Conservation (phyloP, 1,140 invertebrate genomes). For the Ceratoteleas bidentatus region DNA sequence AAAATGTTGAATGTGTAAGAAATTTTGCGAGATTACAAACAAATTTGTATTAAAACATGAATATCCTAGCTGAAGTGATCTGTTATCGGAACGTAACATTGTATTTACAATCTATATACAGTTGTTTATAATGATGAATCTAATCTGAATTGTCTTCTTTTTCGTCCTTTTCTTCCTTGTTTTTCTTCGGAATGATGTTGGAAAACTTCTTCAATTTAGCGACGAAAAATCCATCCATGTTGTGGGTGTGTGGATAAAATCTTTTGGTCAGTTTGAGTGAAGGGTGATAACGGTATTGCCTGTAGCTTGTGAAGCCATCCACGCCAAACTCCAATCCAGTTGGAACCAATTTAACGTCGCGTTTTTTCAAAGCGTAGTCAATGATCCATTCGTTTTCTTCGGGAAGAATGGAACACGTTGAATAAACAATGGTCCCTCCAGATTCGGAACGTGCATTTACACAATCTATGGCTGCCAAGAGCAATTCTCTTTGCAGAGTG, state of each 20-base stretch:
- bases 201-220: constrained; percentile 99
- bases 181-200: constrained; percentile 86
- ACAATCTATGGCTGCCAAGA: constrained; percentile 98
- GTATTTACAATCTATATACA: constrained; percentile 55
- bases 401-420: constrained; percentile 98
- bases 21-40: constrained; percentile 4
- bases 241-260: constrained; percentile 98
- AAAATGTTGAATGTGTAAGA: no score
- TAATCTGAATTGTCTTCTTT: constrained; percentile 43
- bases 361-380: constrained; percentile 96
- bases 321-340: constrained; percentile 97
- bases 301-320: constrained; percentile 95
- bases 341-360: constrained; percentile 96
- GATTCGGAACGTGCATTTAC: constrained; percentile 94
- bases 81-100: constrained; percentile 21
- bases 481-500: constrained; percentile 95
- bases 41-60: background rate
- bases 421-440: constrained; percentile 98
- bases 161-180: constrained; percentile 44
- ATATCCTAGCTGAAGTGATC: background rate
- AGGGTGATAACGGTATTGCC: constrained; percentile 95
- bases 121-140: constrained; percentile 16
- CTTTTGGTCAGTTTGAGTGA: constrained; percentile 93
- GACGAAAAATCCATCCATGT: constrained; percentile 99
- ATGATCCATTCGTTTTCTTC: constrained; percentile 99